Evolutionary conservation across 92 coral and sea anemone species (phyloP).

Genomic region (Actinostola sp.): DNA sequence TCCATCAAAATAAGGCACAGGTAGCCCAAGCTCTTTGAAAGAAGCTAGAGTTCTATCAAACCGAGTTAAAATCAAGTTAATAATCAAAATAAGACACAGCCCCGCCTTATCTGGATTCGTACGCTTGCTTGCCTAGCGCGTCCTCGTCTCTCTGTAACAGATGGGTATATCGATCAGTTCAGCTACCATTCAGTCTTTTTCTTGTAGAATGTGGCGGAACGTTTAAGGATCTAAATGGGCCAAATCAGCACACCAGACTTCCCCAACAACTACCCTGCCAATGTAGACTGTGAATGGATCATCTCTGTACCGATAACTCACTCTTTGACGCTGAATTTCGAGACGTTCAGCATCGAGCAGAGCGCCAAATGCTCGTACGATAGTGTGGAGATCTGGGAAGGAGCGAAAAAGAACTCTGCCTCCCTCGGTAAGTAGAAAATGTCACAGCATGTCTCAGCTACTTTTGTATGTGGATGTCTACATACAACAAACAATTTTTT

Average conservation of each 20-base stretch:
- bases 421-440: conserved; percentile 56
- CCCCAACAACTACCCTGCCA: conserved; percentile 71
- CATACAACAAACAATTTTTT: too few relatives aligned
- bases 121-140: too few relatives aligned
- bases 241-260: conserved; percentile 56
- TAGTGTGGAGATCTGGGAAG: conserved; percentile 70
- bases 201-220: conserved; percentile 72
- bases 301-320: conserved; percentile 75
- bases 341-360: conserved; percentile 61
- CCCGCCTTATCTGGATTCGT: too few relatives aligned
- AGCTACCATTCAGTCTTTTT: background rate
- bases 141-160: too few relatives aligned
- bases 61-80: too few relatives aligned
- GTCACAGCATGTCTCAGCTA: too few relatives aligned
- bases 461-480: too few relatives aligned
- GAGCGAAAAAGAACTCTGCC: conserved; percentile 46
- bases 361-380: conserved; percentile 76
- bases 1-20: too few relatives aligned
- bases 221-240: conserved; percentile 58
- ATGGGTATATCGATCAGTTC: too few relatives aligned
- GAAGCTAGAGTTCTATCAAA: too few relatives aligned
- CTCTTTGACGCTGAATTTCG: conserved; percentile 65
- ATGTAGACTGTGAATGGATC: conserved; percentile 70
- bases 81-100: too few relatives aligned
- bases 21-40: too few relatives aligned